Evolutionary conservation across 2,888 invertebrate species (phyloP), one percentile per base, ranked within the genome.

Genomic region (Trichacis sp.): DNA sequence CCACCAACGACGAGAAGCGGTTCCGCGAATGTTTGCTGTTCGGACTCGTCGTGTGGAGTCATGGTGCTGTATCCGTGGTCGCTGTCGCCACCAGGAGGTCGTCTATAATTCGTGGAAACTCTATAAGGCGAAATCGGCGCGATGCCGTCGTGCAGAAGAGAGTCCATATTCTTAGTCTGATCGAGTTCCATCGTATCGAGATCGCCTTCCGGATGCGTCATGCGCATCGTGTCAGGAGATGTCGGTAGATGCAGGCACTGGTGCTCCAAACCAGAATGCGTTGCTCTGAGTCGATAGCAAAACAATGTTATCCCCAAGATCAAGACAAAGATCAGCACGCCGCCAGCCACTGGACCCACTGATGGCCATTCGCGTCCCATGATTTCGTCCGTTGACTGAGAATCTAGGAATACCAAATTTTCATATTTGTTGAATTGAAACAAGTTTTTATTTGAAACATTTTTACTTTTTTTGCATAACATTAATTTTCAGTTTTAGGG

Each of bases 31-130:
- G 92, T 92, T 70, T 93, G 90, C 72, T 93, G 92, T 79, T 95
- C 94, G 0, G 93, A 93, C 79, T 95, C 95, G 77, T 95, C 95
- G 74, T 95, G 94, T 1, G 94, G 94, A 0, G 95, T 95, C 95
- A 95, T 95, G 0, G 95, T 95, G 1, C 95, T 95, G 84, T 97
- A 97, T 1, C 97, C 97, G 79, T 96, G 95, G 86, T 97, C 97
- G n/a, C 94, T 95, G 73, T 92, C 92, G 43, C 91, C 92, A 0
- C 92, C 91, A 0, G 91, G 89, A 45, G 91, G 89, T 2, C 93
- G 90, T 24, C 94, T 88, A 81, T 94, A 95, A 54, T 91, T 91
- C 0, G 93, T 93, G 43, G 93, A 91, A 64, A 95, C 92, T 65
- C 94, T 90, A 81, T 96, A 96, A 0, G 96, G 96, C 1, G 95